Evolutionary conservation across 1,140 invertebrate genomes (phyloP), one percentile per base, ranked within the genome.

Genomic region (Drosophila triauraria): DNA sequence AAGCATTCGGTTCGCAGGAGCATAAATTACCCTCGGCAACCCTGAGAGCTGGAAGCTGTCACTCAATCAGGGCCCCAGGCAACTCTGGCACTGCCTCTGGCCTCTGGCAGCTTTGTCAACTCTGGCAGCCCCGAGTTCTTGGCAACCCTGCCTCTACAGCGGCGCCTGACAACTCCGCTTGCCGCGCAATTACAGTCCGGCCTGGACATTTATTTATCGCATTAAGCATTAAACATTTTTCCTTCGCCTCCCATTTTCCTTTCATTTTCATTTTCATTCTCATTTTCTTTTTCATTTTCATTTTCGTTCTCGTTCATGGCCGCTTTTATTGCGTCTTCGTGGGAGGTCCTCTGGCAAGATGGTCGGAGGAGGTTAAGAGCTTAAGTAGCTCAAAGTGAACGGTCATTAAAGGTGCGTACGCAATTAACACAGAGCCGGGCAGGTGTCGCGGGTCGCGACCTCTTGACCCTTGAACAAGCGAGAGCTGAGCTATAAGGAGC

Each of bases 371-470:
- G 64, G 35, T 81, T 75, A 74, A 80, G 62, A 63, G 78, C 75
- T 68, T 76, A 80, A 82, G 69, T 79, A 82, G 82, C 80, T 79
- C 83, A 79, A 64, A 75, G 72, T 78, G 65, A 87, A 75, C 60
- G 60, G 80, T 62, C 61, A 82, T 75, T 86, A 78, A 81, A 83
- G 72, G 44, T 56, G 64, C 61, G 77, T 40, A 53, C 77, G 67
- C 77, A 85, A 84, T 76, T 64, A 67, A 75, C 62, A 25, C 20
- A 23, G 4, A 40, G 72, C 43, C 43, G 30, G 43, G 46, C 68
- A 61, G 63, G 72, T 32, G 56, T 48, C 13, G 63, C 17, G 7
- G 46, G 23, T 30, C 13, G 48, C 32, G 60, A 48, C 35, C 60
- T 30, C 17, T 40, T 23, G 23, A 62, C 23, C 60, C 32, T 54